Base-by-base conservation (phyloP, 2,797 vertebrate genomes). In the Falco columbarius region DNA sequence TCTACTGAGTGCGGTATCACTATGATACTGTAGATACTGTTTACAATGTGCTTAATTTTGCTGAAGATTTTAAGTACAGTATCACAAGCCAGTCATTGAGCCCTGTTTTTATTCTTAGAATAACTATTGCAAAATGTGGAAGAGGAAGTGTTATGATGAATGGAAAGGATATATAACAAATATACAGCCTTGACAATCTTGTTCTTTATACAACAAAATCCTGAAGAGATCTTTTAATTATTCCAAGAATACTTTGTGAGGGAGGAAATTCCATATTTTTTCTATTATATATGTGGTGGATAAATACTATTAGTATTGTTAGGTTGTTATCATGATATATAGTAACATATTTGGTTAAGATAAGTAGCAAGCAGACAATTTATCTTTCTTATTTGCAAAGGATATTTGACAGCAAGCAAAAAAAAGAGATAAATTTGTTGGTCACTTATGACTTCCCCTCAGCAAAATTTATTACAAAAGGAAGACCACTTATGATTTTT, bases 401-500 rank as follows among this genome's bases (percentile, higher is more conserved):
- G 20, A 38, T 52, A 65, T 66, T 68, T 76, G 63, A 89, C 81
- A 94, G 49, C n/a, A 6, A 87, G 15, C 14, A 61, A 95, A 66
- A 65, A 65, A 61, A 94, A 79, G 13, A 93, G 21, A 88, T 21
- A 67, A 85, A 85, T 83, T 75, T 91, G 9, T 86, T 94, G 44
- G 67, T 95, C 74, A 85, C 51, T 89, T 95, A 30, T 76, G 30
- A 73, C 47, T 95, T 86, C 62, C 55, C 67, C 20, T 85, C 59
- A 89, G 94, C 79, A 96, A 92, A 86, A 76, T 90, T 81, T 94
- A 91, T 71, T 95, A 38, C 34, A 81, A 73, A 73, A 94, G 36
- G 46, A 93, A 93, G 56, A 95, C n/a, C 77, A 89, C 29, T 97
- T 96, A 93, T 13, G 46, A 92, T 96, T 81, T 87, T 96, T 97